phyloP scores from a whole-genome alignment of 2,113 vertebrate genomes.

The Neoarius graeffei region DNA sequence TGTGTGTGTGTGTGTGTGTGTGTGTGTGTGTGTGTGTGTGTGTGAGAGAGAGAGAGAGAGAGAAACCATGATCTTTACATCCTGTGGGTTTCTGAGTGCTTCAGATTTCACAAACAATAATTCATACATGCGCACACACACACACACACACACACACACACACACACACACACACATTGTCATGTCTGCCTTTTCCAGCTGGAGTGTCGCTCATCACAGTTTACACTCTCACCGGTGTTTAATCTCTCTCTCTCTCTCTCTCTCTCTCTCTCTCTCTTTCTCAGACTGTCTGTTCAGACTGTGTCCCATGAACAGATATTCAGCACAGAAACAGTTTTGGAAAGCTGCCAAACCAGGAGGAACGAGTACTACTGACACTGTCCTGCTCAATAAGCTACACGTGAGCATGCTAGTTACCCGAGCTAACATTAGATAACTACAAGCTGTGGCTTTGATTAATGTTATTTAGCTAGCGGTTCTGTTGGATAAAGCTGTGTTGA shows the following conservation, averaged over 20 bases:
- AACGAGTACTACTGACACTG: conserved; percentile 87
- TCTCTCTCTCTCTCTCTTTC: background rate
- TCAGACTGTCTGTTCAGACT: conserved; percentile 96
- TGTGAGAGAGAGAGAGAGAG: background rate
- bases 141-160: background rate
- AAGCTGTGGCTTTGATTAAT: background rate
- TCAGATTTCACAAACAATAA: background rate
- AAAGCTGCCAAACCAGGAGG: conserved; percentile 96
- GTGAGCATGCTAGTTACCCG: conserved; percentile 69
- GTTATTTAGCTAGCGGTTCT: background rate
- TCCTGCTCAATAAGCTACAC: conserved; percentile 95
- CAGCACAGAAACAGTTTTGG: conserved; percentile 99
- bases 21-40: background rate
- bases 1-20: background rate
- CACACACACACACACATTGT: background rate
- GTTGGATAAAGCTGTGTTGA: background rate
- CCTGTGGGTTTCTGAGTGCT: background rate
- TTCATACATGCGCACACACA: background rate
- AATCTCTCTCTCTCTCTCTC: conserved; percentile 21
- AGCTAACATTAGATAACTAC: background rate
- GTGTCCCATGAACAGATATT: conserved; percentile 99
- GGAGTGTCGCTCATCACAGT: background rate
- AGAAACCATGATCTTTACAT: background rate
- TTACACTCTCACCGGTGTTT: background rate
- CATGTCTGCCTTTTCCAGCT: background rate